phyloP scores from a whole-genome alignment of 1,140 invertebrate species.

The Euglossa dilemma region DNA sequence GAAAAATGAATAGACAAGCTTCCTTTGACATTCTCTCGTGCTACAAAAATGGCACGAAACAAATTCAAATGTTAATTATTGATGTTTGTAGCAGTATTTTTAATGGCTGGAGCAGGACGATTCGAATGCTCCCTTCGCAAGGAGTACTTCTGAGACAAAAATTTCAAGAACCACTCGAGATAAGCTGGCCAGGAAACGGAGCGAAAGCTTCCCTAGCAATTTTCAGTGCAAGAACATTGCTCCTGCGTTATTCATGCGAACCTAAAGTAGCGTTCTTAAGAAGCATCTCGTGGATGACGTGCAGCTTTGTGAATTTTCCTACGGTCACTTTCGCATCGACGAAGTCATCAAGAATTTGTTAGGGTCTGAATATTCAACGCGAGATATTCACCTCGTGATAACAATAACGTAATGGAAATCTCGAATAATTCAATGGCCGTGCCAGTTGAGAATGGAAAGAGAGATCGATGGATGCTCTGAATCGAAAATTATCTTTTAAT shows the following conservation, averaged over 20 bases:
- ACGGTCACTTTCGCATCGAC: conserved; percentile 11
- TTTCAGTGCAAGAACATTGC: conserved; percentile 6
- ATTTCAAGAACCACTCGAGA: conserved; percentile 5
- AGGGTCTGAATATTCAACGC: background rate
- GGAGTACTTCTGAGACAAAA: background rate
- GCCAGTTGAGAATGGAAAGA: background rate
- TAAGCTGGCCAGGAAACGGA: conserved; percentile 5
- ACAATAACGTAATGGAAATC: background rate
- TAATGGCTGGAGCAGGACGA: no score
- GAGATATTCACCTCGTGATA: background rate
- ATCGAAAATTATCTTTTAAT: no score
- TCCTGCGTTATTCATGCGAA: conserved; percentile 9
- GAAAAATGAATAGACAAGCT: no score
- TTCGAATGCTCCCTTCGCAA: background rate
- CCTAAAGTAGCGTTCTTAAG: conserved; percentile 11
- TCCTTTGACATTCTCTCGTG: no score
- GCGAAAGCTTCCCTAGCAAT: conserved; percentile 3
- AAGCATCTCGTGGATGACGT: background rate
- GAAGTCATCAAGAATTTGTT: background rate
- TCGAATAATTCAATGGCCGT: background rate
- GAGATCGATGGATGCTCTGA: background rate
- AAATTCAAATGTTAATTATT: no score
- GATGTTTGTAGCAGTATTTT: no score
- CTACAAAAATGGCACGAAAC: no score
- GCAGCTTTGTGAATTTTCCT: conserved; percentile 4